Conservation (phyloP, 2,888 invertebrate species). For the Oscheius sp. region DNA sequence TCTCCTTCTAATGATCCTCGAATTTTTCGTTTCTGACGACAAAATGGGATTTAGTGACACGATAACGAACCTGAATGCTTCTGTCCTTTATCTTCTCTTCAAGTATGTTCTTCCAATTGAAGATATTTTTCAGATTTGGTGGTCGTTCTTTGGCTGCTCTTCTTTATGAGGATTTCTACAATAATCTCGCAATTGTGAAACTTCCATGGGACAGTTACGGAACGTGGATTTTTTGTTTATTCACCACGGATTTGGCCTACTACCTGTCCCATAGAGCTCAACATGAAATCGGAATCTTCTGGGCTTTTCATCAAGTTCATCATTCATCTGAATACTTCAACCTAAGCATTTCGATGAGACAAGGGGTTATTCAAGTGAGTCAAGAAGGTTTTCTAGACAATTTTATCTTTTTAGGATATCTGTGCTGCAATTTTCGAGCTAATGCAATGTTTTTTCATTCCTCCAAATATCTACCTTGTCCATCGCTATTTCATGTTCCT, state of each 20-base stretch:
- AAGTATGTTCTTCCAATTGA: conserved; percentile 23
- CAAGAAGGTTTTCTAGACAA: not conserved
- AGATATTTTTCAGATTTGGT: conserved; percentile 2
- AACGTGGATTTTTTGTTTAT: conserved; percentile 81
- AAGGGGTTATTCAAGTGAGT: conserved; percentile 75
- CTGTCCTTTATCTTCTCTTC: conserved; percentile 69
- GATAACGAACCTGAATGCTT: conserved; percentile 63
- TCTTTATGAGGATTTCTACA: conserved; percentile 21
- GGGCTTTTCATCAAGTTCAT: conserved; percentile 89
- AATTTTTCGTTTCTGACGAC: conserved; percentile 36
- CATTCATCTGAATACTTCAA: conserved; percentile 89
- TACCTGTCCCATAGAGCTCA: conserved; percentile 88
- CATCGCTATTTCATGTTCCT: conserved; percentile 87
- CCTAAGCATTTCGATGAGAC: conserved; percentile 82
- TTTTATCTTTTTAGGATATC: conserved; percentile 34
- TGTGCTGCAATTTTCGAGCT: conserved; percentile 9
- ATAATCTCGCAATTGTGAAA: conserved; percentile 72
- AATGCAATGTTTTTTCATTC: conserved; percentile 75
- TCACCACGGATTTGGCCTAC: conserved; percentile 85
- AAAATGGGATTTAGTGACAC: conserved; percentile 51
- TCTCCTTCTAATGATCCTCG: conserved; percentile 39
- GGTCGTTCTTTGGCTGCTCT: conserved; percentile 13
- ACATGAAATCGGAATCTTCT: conserved; percentile 84
- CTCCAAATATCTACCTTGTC: conserved; percentile 79
- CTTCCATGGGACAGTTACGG: conserved; percentile 70